These are phyloP conservation scores for Lasiommata megera DNA, from an alignment of 2,888 invertebrate species.

Conservation along the genomic window DNA sequence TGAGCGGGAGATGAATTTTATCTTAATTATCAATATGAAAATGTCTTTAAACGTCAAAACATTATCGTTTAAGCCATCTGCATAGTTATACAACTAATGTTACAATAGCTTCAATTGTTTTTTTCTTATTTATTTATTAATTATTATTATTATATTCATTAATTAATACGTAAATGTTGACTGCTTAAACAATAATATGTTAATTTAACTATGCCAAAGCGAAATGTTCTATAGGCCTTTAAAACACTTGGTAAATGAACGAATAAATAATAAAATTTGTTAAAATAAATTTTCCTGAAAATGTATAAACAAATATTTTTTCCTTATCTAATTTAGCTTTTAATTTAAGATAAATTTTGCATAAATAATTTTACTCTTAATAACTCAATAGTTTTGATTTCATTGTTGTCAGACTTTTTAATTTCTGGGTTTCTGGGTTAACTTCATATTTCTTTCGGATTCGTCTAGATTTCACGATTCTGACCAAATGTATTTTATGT, in stretches of 20 bases:
- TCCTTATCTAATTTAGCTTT: not conserved
- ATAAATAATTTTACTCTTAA: not conserved
- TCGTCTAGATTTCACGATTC: constrained; percentile 10
- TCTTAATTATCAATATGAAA: not conserved
- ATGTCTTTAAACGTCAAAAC: not conserved
- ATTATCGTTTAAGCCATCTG: not conserved
- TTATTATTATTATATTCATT: not conserved
- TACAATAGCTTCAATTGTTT: not conserved
- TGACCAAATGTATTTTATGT: too few species aligned
- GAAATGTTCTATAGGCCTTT: not conserved
- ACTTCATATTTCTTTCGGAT: not conserved
- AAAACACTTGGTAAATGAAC: not conserved
- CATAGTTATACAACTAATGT: not conserved
- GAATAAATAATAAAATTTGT: not conserved
- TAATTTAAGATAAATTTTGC: not conserved
- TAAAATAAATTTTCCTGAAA: not conserved
- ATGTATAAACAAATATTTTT: not conserved
- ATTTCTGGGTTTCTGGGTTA: too few species aligned
- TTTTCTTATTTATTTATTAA: not conserved
- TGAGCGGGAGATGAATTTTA: not conserved
- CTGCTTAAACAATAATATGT: not conserved
- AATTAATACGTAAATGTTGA: not conserved
- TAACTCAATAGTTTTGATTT: not conserved
- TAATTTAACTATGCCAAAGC: not conserved
- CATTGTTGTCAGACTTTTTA: not conserved